Evolutionary conservation across 2,113 vertebrate species (phyloP).

Genomic region (Pagrus major): DNA sequence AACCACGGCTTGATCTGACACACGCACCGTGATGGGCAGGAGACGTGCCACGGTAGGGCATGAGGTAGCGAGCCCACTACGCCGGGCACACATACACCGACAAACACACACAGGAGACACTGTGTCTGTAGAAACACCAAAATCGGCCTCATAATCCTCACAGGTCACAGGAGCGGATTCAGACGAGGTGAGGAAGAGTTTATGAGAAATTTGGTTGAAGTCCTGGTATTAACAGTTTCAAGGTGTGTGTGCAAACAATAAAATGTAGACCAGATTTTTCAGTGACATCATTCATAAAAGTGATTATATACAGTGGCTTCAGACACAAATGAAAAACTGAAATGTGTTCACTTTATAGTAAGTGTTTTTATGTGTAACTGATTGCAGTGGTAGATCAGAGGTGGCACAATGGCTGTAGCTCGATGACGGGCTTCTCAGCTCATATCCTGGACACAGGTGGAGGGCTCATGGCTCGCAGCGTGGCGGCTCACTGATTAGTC

Average conservation of each 20-base stretch:
- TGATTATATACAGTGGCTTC: neutral
- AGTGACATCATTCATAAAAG: conserved; percentile 21
- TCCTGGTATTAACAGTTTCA: conserved; percentile 20
- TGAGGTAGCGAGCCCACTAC: conserved; percentile 81
- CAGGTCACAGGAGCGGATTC: conserved; percentile 50
- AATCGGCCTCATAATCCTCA: conserved; percentile 76
- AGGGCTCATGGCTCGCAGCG: conserved; percentile 37
- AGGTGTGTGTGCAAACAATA: conserved; percentile 18
- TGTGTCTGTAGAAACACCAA: conserved; percentile 76
- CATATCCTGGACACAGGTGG: conserved; percentile 63
- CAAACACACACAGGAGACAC: conserved; percentile 82
- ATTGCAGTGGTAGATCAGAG: conserved; percentile 26
- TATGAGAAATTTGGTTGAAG: conserved; percentile 26
- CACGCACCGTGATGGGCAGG: conserved; percentile 87
- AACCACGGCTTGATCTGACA: conserved; percentile 97
- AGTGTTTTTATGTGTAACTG: conserved; percentile 9
- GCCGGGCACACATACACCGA: conserved; percentile 66
- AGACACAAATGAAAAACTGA: conserved; percentile 18
- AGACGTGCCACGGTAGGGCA: conserved; percentile 89
- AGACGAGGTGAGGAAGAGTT: conserved; percentile 46
- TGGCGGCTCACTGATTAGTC: conserved; percentile 48
- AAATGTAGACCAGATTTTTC: conserved; percentile 26
- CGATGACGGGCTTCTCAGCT: conserved; percentile 51
- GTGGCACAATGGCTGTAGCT: conserved; percentile 24
- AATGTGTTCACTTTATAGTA: conserved; percentile 7